A percentile compares a stretch with the other conserved stretches of the same genome.
Evolutionary conservation across 2,888 invertebrate species (phyloP).

Genomic region (Cantharis nigra): DNA sequence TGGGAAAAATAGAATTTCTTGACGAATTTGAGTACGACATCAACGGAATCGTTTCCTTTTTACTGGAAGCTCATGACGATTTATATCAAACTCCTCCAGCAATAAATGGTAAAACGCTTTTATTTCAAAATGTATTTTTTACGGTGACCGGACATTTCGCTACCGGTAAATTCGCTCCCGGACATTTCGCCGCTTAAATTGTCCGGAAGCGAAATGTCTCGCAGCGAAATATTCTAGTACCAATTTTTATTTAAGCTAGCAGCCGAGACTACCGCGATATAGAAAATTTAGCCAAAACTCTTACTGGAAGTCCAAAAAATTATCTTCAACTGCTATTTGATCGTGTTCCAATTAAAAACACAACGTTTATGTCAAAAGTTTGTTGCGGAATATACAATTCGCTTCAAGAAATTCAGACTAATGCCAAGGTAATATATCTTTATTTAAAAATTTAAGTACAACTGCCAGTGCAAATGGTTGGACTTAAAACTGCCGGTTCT

Average conservation of each 20-base stretch:
- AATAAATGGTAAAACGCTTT: conserved; percentile 7
- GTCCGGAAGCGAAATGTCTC: no score
- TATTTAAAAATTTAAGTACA: not conserved
- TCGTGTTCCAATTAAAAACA: not conserved
- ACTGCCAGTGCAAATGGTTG: conserved; percentile 46
- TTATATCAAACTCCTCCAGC: conserved; percentile 6
- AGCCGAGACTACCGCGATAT: not conserved
- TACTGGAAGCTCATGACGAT: not conserved
- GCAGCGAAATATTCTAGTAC: no score
- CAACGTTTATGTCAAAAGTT: conserved; percentile 27
- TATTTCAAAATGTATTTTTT: not conserved
- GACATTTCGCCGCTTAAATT: no score
- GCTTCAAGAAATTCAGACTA: conserved; percentile 21
- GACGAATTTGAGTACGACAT: conserved; percentile 25
- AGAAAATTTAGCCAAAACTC: not conserved
- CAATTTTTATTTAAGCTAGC: not conserved
- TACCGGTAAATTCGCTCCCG: no score
- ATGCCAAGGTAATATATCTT: conserved; percentile 34
- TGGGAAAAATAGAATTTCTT: conserved; percentile 36
- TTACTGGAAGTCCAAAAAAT: not conserved
- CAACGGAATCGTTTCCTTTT: not conserved
- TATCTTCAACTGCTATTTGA: conserved; percentile 11
- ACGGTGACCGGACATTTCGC: no score
- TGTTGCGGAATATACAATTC: conserved; percentile 14
- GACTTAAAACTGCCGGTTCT: conserved; percentile 55